Evolutionary conservation across 2,888 invertebrate genomes (phyloP).

Genomic region (Conchocele bisecta): DNA sequence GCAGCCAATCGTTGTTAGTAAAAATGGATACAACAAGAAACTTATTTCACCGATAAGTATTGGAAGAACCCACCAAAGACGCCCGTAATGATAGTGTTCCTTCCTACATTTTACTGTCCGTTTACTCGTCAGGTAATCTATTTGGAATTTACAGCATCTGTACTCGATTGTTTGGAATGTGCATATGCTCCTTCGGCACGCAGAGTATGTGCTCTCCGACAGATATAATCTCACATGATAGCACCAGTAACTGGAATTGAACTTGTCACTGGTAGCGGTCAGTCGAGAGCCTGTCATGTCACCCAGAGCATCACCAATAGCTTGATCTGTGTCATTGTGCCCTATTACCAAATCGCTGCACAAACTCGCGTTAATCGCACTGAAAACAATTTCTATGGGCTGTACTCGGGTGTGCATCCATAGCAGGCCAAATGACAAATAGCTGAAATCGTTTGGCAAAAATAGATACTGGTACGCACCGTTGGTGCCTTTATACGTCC

Average conservation of each 20-base stretch:
- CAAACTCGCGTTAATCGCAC: neutral
- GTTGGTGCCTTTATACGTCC: conserved; percentile 41
- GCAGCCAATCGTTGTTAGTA: conserved; percentile 24
- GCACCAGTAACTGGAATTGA: conserved; percentile 49
- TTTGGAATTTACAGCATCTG: conserved; percentile 32
- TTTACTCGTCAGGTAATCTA: neutral
- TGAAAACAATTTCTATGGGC: conserved; percentile 1
- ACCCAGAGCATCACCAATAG: conserved; percentile 36
- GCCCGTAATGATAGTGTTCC: conserved; percentile 9
- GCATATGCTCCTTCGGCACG: conserved; percentile 35
- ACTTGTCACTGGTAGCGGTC: conserved; percentile 16
- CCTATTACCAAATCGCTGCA: conserved; percentile 29
- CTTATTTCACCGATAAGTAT: conserved; percentile 26
- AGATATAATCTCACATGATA: conserved; percentile 16
- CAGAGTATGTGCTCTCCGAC: neutral
- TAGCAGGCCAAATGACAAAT: conserved; percentile 43
- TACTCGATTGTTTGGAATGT: conserved; percentile 44
- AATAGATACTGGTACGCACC: conserved; percentile 37
- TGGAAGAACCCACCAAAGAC: conserved; percentile 37
- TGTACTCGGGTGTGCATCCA: conserved; percentile 10
- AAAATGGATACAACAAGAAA: conserved; percentile 33
- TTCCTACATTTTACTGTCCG: conserved; percentile 11
- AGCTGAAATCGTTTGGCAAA: conserved; percentile 39
- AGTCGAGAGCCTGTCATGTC: conserved; percentile 23
- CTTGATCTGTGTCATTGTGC: conserved; percentile 5